Conservation (phyloP, 2,113 vertebrate genomes). For the Pyxicephalus adspersus region DNA sequence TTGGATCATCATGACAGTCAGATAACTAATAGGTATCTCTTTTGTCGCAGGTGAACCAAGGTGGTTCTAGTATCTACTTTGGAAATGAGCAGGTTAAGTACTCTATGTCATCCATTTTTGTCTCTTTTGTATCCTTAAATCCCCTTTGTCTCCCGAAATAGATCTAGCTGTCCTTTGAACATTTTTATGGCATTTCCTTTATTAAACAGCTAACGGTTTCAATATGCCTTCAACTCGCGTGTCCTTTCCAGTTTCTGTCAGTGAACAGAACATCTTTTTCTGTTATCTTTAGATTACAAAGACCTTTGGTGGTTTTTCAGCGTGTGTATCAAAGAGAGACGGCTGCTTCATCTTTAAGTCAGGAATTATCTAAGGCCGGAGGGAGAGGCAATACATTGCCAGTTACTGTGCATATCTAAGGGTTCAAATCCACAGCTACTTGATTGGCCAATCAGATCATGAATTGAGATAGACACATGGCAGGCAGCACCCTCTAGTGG, state of each 20-base stretch:
- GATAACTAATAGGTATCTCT: too few relatives aligned
- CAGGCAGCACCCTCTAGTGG: too few relatives aligned
- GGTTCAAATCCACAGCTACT: not conserved
- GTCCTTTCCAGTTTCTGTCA: constrained; percentile 26
- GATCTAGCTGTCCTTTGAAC: constrained; percentile 49
- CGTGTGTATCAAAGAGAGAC: constrained; percentile 23
- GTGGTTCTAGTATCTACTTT: not conserved
- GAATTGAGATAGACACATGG: too few relatives aligned
- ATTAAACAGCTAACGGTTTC: constrained; percentile 51
- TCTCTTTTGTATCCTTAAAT: constrained; percentile 47
- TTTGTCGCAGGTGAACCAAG: too few relatives aligned
- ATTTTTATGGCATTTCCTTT: constrained; percentile 53
- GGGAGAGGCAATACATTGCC: not conserved
- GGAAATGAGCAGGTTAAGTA: constrained; percentile 1
- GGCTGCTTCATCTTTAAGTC: constrained; percentile 45
- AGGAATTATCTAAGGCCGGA: constrained; percentile 28
- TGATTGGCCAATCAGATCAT: too few relatives aligned
- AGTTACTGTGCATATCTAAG: not conserved
- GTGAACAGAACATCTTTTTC: constrained; percentile 47
- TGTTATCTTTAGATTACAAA: constrained; percentile 50
- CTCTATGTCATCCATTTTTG: not conserved
- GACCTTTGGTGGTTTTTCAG: constrained; percentile 47
- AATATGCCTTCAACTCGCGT: constrained; percentile 27
- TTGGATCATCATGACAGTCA: too few relatives aligned
- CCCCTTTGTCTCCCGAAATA: constrained; percentile 51